A percentile compares a stretch with the other conserved stretches of the same genome.
phyloP scores from a whole-genome alignment of 2,888 invertebrate species.

The Rhopalosiphum nymphaeae region DNA sequence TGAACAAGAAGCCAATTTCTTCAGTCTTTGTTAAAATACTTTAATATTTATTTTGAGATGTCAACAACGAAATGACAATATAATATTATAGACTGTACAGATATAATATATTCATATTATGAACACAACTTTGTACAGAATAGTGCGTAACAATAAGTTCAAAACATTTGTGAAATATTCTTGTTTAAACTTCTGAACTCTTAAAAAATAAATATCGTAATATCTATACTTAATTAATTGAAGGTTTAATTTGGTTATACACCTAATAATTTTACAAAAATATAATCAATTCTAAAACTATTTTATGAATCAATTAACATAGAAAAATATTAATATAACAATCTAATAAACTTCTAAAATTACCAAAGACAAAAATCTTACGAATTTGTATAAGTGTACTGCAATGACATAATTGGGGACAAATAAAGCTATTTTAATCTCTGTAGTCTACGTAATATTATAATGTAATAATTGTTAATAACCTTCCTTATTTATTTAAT shows the following conservation, averaged over 20 bases:
- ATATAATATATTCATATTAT: neutral
- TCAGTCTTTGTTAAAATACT: neutral
- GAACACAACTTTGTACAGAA: neutral
- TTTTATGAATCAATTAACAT: neutral
- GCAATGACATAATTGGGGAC: neutral
- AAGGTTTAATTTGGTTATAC: neutral
- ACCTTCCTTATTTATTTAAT: neutral
- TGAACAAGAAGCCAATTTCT: neutral
- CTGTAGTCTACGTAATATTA: neutral
- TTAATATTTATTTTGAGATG: neutral
- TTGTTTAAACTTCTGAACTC: neutral
- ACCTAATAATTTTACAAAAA: neutral
- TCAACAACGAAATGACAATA: neutral
- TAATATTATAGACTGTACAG: neutral
- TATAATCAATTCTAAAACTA: neutral
- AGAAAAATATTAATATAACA: neutral
- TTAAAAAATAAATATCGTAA: neutral
- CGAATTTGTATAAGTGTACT: neutral
- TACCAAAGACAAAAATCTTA: neutral
- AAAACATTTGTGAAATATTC: neutral
- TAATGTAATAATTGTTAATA: neutral
- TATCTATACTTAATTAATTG: neutral
- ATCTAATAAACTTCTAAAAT: neutral
- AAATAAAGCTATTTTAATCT: neutral
- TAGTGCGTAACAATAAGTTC: neutral